Evolutionary conservation across 2,888 invertebrate species (phyloP).

Genomic region (Suillia variegata): DNA sequence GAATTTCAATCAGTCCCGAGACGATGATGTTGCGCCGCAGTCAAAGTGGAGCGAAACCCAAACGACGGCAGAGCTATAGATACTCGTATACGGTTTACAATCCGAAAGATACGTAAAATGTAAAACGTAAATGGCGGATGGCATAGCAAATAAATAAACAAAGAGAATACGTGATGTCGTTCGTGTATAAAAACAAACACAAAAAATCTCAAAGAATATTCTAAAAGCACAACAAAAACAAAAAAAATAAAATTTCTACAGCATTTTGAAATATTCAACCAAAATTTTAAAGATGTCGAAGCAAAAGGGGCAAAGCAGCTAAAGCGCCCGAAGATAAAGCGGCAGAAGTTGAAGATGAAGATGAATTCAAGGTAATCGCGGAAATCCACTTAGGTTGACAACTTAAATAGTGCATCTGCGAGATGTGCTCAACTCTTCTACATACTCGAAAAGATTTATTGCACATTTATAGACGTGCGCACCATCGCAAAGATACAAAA

Average conservation of each 20-base stretch:
- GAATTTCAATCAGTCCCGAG: constrained; percentile 56
- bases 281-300: too few relatives aligned
- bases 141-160: constrained; percentile 42
- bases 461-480: background rate
- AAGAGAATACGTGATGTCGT: constrained; percentile 46
- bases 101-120: background rate
- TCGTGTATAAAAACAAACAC: background rate
- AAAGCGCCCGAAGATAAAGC: too few relatives aligned
- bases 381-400: constrained; percentile 47
- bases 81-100: too few relatives aligned
- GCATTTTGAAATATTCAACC: too few relatives aligned
- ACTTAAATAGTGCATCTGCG: constrained; percentile 31
- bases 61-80: background rate
- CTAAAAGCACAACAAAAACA: background rate
- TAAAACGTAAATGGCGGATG: constrained; percentile 26
- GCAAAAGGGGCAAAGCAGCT: too few relatives aligned
- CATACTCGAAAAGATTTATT: background rate
- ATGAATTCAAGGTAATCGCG: background rate
- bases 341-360: too few relatives aligned
- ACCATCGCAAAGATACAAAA: too few relatives aligned
- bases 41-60: constrained; percentile 27
- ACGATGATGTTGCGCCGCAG: constrained; percentile 22
- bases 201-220: background rate
- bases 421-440: background rate
- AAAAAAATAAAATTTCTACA: constrained; percentile 30